Evolutionary conservation across 2,888 invertebrate genomes (phyloP).

Genomic region (Orgyia antiqua): DNA sequence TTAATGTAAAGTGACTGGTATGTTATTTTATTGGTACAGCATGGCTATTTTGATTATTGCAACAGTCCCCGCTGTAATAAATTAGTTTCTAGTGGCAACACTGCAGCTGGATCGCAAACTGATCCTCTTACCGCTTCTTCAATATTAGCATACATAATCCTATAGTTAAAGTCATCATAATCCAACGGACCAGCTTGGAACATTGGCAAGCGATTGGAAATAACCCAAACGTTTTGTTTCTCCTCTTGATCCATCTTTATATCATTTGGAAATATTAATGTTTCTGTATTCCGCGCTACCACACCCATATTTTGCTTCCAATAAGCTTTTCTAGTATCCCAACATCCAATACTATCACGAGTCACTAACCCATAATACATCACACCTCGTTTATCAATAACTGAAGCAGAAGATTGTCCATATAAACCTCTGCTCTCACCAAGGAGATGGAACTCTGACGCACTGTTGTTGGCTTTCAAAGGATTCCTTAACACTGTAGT

Average conservation of each 20-base stretch:
- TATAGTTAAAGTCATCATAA: slow-evolving; percentile 82
- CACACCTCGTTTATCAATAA: slow-evolving; percentile 83
- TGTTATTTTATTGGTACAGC: slow-evolving; percentile 1
- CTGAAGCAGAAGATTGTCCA: slow-evolving; percentile 86
- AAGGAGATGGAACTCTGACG: slow-evolving; percentile 48
- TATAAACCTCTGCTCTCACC: slow-evolving; percentile 75
- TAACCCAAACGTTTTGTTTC: slow-evolving; percentile 85
- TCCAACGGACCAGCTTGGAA: slow-evolving; percentile 83
- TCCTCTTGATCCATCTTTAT: slow-evolving; percentile 84
- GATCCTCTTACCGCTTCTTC: slow-evolving; percentile 81
- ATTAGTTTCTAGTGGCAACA: slow-evolving; percentile 11
- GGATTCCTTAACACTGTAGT: slow-evolving; percentile 82
- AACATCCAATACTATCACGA: slow-evolving; percentile 86
- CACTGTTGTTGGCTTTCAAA: slow-evolving; percentile 44
- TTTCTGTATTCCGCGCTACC: slow-evolving; percentile 79
- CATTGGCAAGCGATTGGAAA: slow-evolving; percentile 86
- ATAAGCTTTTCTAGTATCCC: slow-evolving; percentile 87
- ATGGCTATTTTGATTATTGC: slow-evolving; percentile 32
- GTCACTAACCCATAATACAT: slow-evolving; percentile 89
- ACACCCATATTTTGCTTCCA: slow-evolving; percentile 79
- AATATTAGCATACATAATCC: slow-evolving; percentile 83
- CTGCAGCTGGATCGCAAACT: slow-evolving; percentile 81
- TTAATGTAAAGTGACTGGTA: too few species aligned
- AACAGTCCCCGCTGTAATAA: slow-evolving; percentile 22
- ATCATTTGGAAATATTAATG: slow-evolving; percentile 89